Evolutionary conservation across 2,797 vertebrate species (phyloP), one percentile per base, ranked within the genome.

Genomic region (Steatocranus sp.): DNA sequence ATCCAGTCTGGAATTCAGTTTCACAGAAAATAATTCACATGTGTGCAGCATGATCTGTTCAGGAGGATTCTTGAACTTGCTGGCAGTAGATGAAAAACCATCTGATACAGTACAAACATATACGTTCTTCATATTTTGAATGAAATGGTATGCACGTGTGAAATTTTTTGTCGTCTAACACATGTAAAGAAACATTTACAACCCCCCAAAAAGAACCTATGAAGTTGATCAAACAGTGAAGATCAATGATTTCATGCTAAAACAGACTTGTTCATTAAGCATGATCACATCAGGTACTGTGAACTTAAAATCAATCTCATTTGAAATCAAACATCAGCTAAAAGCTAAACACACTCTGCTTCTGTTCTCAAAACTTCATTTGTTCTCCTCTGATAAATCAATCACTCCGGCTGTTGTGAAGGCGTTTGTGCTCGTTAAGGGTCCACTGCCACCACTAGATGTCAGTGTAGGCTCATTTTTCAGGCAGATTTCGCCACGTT

Each of bases 381-480:
- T 58, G 34, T 63, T 68, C 48, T 30, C 10, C 12, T 61, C 68
- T 2, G 43, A 18, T 14, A 3, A 63, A 49, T 23, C 54, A 32
- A 48, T 20, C 54, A n/a, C 15, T 3, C 14, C 30, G 17, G 41
- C 38, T 46, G 63, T 17, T 18, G 38, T 43, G n/a, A 49, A 12
- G 23, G 8, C 2, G 49, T 32, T 70, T 23, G 43, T 38, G 48
- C 46, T 79, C 10, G 5, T 8, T 7, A n/a, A n/a, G 41, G 20
- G 63, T 77, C 81, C 38, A 5, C 46, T 36, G 4, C 76, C 23
- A 81, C 89, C 91, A 88, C 82, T 83, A 93, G 91, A 36, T 87
- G 92, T 78, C 92, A 89, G 85, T 8, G 61, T 50, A n/a, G 80
- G 76, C 76, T 82, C 63, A 82, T 27, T 83, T n/a, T 79, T 81